These are phyloP conservation scores for Rhamphomyia laevipes DNA, from an alignment of 2,888 invertebrate genomes.

Conservation along the genomic window DNA sequence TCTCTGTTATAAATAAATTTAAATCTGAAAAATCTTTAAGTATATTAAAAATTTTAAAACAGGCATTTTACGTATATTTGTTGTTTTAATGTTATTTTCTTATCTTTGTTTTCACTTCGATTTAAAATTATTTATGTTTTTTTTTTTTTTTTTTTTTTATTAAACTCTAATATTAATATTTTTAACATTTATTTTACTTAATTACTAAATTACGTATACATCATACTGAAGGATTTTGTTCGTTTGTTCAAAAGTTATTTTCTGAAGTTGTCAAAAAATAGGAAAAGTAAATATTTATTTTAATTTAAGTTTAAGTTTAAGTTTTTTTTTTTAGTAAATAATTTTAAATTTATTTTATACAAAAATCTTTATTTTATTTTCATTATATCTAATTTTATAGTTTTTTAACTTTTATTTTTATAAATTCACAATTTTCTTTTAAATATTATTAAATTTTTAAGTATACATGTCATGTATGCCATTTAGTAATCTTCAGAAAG, in stretches of 20 bases:
- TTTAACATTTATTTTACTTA: constrained; percentile 12
- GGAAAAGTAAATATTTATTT: constrained; percentile 10
- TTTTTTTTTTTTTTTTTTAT: too few species aligned
- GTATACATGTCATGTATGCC: constrained; percentile 22
- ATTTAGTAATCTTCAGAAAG: constrained; percentile 3
- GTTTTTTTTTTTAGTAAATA: constrained; percentile 8
- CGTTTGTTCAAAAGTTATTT: constrained; percentile 8
- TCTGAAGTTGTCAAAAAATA: constrained; percentile 15
- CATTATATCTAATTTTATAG: too few species aligned
- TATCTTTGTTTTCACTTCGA: too few species aligned
- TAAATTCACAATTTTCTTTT: not conserved
- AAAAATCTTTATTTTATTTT: too few species aligned
- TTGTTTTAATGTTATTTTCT: too few species aligned
- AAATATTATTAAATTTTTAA: constrained; percentile 14
- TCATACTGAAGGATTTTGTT: constrained; percentile 30
- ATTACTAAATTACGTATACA: constrained; percentile 32
- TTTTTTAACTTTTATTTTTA: not conserved
- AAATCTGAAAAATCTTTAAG: too few species aligned
- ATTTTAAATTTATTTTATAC: not conserved
- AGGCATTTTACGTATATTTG: too few species aligned
- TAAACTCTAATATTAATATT: constrained; percentile 12
- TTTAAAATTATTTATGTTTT: too few species aligned
- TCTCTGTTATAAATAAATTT: too few species aligned
- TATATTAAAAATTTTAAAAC: too few species aligned
- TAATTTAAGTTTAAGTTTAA: constrained; percentile 11